Percentiles rank a stretch among this genome's conserved stretches.
Evolutionary conservation across 2,888 invertebrate species (phyloP).

Genomic region (Oscheius sp.): DNA sequence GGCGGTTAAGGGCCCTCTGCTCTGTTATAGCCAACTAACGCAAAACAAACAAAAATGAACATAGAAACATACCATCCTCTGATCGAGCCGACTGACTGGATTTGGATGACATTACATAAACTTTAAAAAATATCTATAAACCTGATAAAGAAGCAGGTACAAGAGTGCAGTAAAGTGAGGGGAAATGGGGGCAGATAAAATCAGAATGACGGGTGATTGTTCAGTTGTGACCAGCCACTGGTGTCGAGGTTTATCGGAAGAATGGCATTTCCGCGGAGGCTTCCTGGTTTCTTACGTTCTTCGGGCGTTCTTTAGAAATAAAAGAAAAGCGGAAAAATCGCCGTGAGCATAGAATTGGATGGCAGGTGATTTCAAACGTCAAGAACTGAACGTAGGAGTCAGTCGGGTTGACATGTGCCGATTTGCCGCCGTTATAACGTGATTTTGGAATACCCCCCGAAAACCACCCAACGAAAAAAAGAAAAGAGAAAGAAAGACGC

Average conservation of each 20-base stretch:
- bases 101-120: conserved; percentile 17
- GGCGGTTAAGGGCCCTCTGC: too few relatives aligned
- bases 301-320: too few relatives aligned
- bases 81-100: conserved; percentile 3
- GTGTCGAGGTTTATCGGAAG: too few relatives aligned
- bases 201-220: conserved; percentile 7
- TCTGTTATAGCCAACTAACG: too few relatives aligned
- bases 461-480: not conserved
- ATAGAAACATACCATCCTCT: not conserved
- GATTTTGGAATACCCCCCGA: conserved; percentile 5
- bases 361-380: conserved; percentile 24
- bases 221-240: too few relatives aligned
- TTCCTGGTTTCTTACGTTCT: too few relatives aligned
- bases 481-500: not conserved
- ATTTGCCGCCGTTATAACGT: conserved; percentile 21
- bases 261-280: too few relatives aligned
- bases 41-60: too few relatives aligned
- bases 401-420: conserved; percentile 21
- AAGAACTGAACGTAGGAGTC: not conserved
- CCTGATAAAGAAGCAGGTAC: not conserved
- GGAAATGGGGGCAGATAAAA: conserved; percentile 19
- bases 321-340: too few relatives aligned
- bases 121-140: not conserved
- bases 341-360: not conserved
- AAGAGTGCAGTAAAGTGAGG: conserved; percentile 1